phyloP scores from a whole-genome alignment of 1,140 invertebrate species.

The Schlechtendalia chinensis region DNA sequence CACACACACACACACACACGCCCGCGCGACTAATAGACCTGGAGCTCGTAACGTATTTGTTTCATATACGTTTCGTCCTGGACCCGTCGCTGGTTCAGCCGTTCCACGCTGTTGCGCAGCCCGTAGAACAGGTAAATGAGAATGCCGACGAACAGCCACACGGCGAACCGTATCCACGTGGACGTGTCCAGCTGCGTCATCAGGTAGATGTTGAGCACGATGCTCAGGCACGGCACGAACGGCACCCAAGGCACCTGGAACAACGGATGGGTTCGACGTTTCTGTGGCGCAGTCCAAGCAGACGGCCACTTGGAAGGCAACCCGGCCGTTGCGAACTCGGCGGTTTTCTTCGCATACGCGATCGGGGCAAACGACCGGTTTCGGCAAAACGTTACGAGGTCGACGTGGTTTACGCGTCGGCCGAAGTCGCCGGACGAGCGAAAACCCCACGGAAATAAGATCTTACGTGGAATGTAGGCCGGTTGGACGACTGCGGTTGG shows the following conservation, averaged over 20 bases:
- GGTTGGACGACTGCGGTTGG: slow-evolving; percentile 26
- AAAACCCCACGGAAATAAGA: too few relatives aligned
- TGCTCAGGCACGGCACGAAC: slow-evolving; percentile 65
- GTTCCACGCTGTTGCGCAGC: slow-evolving; percentile 7
- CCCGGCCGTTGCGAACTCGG: too few relatives aligned
- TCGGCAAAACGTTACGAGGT: too few relatives aligned
- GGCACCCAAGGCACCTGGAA: slow-evolving; percentile 67
- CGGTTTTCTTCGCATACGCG: too few relatives aligned
- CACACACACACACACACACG: background rate
- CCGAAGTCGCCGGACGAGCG: too few relatives aligned
- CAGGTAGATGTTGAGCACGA: slow-evolving; percentile 68
- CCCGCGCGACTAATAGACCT: background rate
- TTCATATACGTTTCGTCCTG: slow-evolving; percentile 5
- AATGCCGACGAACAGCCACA: slow-evolving; percentile 63
- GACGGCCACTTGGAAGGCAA: too few relatives aligned
- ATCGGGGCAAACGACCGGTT: too few relatives aligned
- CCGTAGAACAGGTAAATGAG: slow-evolving; percentile 36
- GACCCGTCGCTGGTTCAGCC: slow-evolving; percentile 1
- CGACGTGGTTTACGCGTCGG: too few relatives aligned
- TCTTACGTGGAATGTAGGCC: slow-evolving; percentile 34
- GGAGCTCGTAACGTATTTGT: slow-evolving; percentile 18
- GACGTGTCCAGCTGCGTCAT: slow-evolving; percentile 66
- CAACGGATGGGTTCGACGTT: too few relatives aligned
- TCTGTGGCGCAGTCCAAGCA: too few relatives aligned
- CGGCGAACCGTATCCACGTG: slow-evolving; percentile 67